A percentile compares a stretch with the other conserved stretches of the same genome.
Conservation (phyloP, 1,140 invertebrate species). For the Chironomus striatipennis region DNA sequence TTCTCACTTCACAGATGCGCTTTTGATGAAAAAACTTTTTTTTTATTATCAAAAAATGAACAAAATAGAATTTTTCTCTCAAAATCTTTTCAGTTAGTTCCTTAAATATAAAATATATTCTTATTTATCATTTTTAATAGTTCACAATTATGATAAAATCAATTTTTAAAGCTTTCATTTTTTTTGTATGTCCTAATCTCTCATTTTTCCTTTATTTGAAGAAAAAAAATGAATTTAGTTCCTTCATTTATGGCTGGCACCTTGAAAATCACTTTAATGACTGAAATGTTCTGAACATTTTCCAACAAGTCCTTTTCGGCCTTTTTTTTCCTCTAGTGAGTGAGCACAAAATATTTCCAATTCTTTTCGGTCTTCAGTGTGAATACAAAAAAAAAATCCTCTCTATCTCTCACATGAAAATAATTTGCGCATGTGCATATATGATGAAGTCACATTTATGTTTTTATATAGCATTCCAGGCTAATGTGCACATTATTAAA, state of each 20-base stretch:
- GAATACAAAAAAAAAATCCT: background rate
- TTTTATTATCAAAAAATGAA: background rate
- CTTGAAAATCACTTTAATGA: constrained; percentile 23
- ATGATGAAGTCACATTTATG: background rate
- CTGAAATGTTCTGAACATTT: background rate
- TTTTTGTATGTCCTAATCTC: too few relatives aligned
- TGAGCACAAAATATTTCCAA: too few relatives aligned
- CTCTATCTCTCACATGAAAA: background rate
- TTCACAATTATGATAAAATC: background rate
- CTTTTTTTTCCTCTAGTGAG: too few relatives aligned
- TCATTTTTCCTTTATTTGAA: too few relatives aligned
- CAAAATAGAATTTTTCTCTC: too few relatives aligned
- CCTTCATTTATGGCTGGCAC: constrained; percentile 1
- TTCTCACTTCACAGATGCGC: background rate
- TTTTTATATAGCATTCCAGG: background rate
- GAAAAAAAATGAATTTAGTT: too few relatives aligned
- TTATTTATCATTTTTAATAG: background rate
- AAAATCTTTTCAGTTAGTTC: too few relatives aligned
- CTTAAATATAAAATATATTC: too few relatives aligned
- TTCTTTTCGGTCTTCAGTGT: background rate
- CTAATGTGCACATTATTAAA: background rate
- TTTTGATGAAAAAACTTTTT: background rate
- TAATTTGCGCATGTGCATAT: background rate
- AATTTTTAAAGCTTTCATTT: background rate
- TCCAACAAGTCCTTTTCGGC: constrained; percentile 4